phyloP scores from a whole-genome alignment of 2,113 vertebrate species.

The Terrapene triunguis region DNA sequence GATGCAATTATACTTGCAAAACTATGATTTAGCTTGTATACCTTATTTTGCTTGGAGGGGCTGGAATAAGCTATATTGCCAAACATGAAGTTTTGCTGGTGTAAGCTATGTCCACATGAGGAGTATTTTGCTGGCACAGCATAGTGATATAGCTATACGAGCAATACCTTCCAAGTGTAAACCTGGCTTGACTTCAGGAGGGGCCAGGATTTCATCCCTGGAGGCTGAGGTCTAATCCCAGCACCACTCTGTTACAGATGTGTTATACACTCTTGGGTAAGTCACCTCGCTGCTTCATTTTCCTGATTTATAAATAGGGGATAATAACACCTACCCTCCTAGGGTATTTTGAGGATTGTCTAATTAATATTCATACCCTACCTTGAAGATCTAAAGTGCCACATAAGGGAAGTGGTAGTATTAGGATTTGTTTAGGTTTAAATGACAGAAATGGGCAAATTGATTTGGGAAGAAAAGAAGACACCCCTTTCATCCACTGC shows the following conservation, averaged over 20 bases:
- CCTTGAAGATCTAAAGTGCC: not conserved
- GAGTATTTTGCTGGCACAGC: not conserved
- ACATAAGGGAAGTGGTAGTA: not conserved
- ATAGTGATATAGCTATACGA: not conserved
- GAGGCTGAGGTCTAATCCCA: not conserved
- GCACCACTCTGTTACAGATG: not conserved
- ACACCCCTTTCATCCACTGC: not conserved
- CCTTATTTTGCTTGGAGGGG: not conserved
- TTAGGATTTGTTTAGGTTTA: conserved; percentile 1
- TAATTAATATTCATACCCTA: not conserved
- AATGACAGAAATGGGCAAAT: conserved; percentile 11
- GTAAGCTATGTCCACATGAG: not conserved
- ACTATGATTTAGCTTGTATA: not conserved
- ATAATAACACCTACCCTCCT: not conserved
- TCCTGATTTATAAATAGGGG: not conserved
- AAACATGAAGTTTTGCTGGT: not conserved
- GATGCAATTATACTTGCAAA: not conserved
- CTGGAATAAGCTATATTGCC: not conserved
- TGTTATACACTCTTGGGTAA: not conserved
- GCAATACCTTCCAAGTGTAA: not conserved
- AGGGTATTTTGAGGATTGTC: not conserved
- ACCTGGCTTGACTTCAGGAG: not conserved
- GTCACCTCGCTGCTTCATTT: not conserved
- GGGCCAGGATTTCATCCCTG: not conserved
- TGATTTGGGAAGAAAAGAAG: not conserved